Conservation (phyloP, 1,140 invertebrate genomes). For the Brachionus plicatilis region DNA sequence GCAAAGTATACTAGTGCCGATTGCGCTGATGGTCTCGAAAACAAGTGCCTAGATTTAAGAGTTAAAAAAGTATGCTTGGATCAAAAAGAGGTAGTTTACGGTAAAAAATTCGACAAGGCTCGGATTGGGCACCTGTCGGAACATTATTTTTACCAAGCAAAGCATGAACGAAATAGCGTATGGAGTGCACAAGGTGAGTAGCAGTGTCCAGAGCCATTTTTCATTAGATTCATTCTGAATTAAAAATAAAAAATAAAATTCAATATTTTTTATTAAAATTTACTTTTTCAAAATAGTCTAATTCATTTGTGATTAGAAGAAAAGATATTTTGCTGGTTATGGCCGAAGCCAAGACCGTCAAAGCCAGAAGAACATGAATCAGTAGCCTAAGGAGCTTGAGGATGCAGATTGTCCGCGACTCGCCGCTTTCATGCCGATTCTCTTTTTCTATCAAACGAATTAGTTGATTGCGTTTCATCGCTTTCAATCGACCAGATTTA, state of each 20-base stretch:
- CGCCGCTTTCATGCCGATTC: not conserved
- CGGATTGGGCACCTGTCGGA: not conserved
- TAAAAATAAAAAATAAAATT: not conserved
- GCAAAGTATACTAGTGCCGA: conserved; percentile 16
- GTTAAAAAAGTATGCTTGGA: not conserved
- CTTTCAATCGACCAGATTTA: not conserved
- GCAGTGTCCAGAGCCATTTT: conserved; percentile 1
- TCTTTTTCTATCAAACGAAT: conserved; percentile 26
- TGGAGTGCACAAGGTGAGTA: not conserved
- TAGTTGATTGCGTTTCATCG: conserved; percentile 7
- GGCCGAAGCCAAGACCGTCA: not conserved
- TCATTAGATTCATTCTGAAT: not conserved
- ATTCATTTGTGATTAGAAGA: not conserved
- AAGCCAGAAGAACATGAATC: not conserved
- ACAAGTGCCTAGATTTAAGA: not conserved
- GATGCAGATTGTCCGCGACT: not conserved
- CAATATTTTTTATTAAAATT: not conserved
- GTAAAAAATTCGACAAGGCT: not conserved
- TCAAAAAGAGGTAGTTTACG: not conserved
- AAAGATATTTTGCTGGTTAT: not conserved
- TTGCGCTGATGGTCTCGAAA: conserved; percentile 2
- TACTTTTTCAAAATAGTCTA: conserved; percentile 24
- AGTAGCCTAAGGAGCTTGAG: not conserved
- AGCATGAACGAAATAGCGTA: not conserved
- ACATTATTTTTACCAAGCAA: conserved; percentile 1